A percentile compares a stretch with the other conserved stretches of the same genome.
Evolutionary conservation across 2,888 invertebrate species (phyloP).

Genomic region (Laspeyria flexula): DNA sequence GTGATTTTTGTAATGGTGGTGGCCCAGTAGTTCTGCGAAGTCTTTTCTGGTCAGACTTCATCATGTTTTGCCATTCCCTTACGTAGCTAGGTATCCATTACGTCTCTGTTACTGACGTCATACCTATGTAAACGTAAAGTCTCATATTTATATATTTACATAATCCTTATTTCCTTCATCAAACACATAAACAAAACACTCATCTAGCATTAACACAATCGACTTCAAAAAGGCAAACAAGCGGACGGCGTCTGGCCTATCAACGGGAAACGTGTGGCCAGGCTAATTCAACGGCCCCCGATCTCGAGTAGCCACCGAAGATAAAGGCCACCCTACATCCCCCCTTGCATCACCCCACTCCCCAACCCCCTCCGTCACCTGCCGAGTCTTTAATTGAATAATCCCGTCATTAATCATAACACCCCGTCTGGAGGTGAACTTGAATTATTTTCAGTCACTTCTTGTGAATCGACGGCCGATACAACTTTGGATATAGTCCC

Average conservation of each 20-base stretch:
- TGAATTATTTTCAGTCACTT: conserved; percentile 77
- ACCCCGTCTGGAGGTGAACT: conserved; percentile 79
- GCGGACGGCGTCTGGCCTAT: conserved; percentile 49
- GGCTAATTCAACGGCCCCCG: conserved; percentile 62
- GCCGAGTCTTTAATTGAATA: conserved; percentile 85
- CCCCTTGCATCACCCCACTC: conserved; percentile 21
- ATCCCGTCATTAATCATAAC: conserved; percentile 85
- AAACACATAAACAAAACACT: conserved; percentile 8
- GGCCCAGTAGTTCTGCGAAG: no score
- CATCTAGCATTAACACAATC: conserved; percentile 15
- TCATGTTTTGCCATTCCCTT: no score
- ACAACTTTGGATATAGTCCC: conserved; percentile 10
- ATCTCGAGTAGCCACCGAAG: conserved; percentile 64
- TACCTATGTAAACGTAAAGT: no score
- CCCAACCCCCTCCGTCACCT: conserved; percentile 64
- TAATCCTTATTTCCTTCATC: no score
- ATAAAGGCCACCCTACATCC: conserved; percentile 50
- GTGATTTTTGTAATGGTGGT: no score
- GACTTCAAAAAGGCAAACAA: conserved; percentile 56
- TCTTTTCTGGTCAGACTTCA: no score
- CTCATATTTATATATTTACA: no score
- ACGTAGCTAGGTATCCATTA: no score
- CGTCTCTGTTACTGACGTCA: no score
- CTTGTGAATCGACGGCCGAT: conserved; percentile 48
- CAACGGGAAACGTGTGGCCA: conserved; percentile 55